Percentiles rank a stretch among this genome's conserved stretches.
Conservation (phyloP, 2,797 vertebrate genomes). For the Gambelia wislizenii region DNA sequence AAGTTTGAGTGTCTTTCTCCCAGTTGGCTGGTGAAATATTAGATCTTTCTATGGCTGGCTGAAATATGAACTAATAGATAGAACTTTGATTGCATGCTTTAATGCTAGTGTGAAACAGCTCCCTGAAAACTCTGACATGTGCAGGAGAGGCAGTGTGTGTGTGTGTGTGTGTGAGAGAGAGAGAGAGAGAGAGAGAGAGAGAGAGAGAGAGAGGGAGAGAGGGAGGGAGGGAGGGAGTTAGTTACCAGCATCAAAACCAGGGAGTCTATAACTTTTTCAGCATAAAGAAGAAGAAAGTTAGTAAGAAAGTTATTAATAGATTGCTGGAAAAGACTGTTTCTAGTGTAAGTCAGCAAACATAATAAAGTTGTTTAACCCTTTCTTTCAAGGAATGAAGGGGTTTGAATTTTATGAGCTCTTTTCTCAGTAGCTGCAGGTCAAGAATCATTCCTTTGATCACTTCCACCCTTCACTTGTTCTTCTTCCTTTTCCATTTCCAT, state of each 20-base stretch:
- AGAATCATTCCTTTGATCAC: not conserved
- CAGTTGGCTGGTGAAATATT: conserved; percentile 17
- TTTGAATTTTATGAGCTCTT: not conserved
- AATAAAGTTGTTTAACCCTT: not conserved
- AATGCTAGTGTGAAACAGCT: conserved; percentile 43
- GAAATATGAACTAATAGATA: conserved; percentile 36
- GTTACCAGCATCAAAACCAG: not conserved
- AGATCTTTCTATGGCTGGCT: conserved; percentile 47
- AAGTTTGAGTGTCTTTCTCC: conserved; percentile 20
- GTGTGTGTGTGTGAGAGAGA: no score
- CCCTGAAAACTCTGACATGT: conserved; percentile 40
- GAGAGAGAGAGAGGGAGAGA: no score
- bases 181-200: no score
- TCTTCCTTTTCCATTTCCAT: not conserved
- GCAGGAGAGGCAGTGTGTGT: not conserved
- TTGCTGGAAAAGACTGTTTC: not conserved
- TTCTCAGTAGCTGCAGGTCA: not conserved
- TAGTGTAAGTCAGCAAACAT: not conserved
- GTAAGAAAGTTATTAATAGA: not conserved
- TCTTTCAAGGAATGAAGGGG: not conserved
- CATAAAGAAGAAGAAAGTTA: not conserved
- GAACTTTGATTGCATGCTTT: conserved; percentile 31
- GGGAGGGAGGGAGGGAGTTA: no score
- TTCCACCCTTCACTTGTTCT: not conserved
- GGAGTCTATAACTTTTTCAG: not conserved